Base-by-base conservation (phyloP, 1,140 invertebrate genomes). In the Pseudomyrmex concolor region DNA sequence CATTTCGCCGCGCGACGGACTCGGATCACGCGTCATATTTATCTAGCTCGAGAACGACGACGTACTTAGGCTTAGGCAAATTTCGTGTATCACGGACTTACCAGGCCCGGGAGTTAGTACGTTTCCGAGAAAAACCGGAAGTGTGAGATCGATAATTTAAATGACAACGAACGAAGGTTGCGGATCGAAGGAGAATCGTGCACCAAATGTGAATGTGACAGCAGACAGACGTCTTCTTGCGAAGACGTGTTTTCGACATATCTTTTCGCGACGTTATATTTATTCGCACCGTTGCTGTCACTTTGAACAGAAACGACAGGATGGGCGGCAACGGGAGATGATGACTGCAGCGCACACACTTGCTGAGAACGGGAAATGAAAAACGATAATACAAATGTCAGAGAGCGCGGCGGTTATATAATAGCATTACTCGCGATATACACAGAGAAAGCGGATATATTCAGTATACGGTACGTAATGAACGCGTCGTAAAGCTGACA, bases 1-100 rank as follows among this genome's bases (percentile, higher is more conserved):
- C 74, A 84, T 84, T 80, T 73, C 48, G 80, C 82, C 19, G 70
- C 67, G 64, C 70, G 84, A 74, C 68, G 57, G 48, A 59, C n/a
- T 57, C 50, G 10, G 17, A 59, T 83, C 50, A 45, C 34, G 54
- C 80, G 60, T 87, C 84, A 87, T 87, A 87, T 87, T 87, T 87
- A 86, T 87, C 84, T 87, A 84, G 85, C 84, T 67, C 43, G 80
- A 67, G 59, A 50, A 70, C 68, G 43, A n/a, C 43, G 34, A 22
- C 12, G 78, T 7, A 34, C 34, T 13, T 5, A 34, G 54, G 83
- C 63, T 88, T 86, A 84, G 82, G 74, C 57, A 88, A 88, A 88
- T 86, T 84, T 59, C 59, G 64, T 83, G 70, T 84, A 84, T 88
- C 85, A 74, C 57, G 76, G 45, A 82, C 76, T 17, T 45, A 17